These are phyloP conservation scores for Oasisia sp. DNA, from an alignment of 2,888 invertebrate species.

Conservation along the genomic window DNA sequence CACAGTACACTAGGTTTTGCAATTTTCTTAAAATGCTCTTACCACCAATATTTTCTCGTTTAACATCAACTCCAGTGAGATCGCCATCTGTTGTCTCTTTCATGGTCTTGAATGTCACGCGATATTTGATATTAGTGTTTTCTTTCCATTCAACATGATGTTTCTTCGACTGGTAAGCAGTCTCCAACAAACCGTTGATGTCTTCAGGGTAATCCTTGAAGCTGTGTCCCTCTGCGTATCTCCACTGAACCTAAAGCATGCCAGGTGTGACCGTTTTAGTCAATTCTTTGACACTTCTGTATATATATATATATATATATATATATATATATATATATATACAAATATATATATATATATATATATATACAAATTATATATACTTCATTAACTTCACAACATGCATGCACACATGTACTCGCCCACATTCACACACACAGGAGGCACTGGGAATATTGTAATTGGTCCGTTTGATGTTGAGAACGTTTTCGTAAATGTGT, in stretches of 20 bases:
- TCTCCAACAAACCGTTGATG: background rate
- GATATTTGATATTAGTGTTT: background rate
- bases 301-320: background rate
- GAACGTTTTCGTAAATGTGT: too few species aligned
- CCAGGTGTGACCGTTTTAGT: background rate
- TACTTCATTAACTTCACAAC: too few species aligned
- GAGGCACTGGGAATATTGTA: too few species aligned
- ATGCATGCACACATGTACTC: too few species aligned
- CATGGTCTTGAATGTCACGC: background rate
- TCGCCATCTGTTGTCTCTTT: background rate
- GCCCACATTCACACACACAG: too few species aligned
- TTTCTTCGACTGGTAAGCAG: background rate
- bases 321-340: background rate
- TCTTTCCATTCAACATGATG: background rate
- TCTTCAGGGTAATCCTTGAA: background rate
- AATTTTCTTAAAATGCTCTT: background rate
- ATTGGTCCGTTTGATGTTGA: too few species aligned
- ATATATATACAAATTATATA: too few species aligned
- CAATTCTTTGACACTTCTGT: background rate
- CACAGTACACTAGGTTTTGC: background rate
- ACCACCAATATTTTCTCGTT: background rate
- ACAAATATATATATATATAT: too few species aligned
- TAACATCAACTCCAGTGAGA: background rate
- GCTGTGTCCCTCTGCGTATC: background rate
- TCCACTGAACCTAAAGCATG: background rate